Evolutionary conservation across 2,888 invertebrate species (phyloP), one percentile per base, ranked within the genome.

Genomic region (Dastarcus helophoroides): DNA sequence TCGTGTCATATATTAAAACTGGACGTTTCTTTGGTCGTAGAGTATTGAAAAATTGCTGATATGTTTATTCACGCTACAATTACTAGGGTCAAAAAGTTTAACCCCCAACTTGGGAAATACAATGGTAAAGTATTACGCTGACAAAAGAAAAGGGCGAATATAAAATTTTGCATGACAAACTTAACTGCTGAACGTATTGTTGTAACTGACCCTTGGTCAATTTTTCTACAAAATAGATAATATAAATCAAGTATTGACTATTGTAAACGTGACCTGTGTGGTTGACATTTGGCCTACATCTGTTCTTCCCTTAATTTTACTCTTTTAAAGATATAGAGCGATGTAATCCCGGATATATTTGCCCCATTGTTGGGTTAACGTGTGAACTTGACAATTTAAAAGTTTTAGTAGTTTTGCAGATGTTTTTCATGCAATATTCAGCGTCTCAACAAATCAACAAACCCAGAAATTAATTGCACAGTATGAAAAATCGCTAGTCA

Each of bases 261-360:
- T 58, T 54, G 54, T 42, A 29, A 36, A 44, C 48, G 42, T 36
- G 46, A 46, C 49, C 47, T 40, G 38, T 53, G 53, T 38, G 60
- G 60, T 59, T 58, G 58, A 56, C 60, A 58, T 54, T 56, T 59
- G 58, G 53, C 60, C 60, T 58, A 58, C 60, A 60, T 60, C 60
- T 60, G 36, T 47, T 41, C 37, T 36, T 12, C 9, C 15, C 22
- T 27, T n/a, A n/a, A n/a, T n/a, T n/a, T n/a, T n/a, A n/a, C n/a
- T n/a, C n/a, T n/a, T n/a, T n/a, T n/a, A n/a, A n/a, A n/a, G n/a
- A n/a, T n/a, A n/a, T n/a, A n/a, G n/a, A n/a, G n/a, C n/a, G n/a
- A n/a, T n/a, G n/a, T n/a, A n/a, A n/a, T n/a, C n/a, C n/a, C n/a
- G n/a, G n/a, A n/a, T n/a, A n/a, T n/a, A n/a, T n/a, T n/a, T n/a